phyloP scores from a whole-genome alignment of 2,797 vertebrate genomes.

The Emys orbicularis region DNA sequence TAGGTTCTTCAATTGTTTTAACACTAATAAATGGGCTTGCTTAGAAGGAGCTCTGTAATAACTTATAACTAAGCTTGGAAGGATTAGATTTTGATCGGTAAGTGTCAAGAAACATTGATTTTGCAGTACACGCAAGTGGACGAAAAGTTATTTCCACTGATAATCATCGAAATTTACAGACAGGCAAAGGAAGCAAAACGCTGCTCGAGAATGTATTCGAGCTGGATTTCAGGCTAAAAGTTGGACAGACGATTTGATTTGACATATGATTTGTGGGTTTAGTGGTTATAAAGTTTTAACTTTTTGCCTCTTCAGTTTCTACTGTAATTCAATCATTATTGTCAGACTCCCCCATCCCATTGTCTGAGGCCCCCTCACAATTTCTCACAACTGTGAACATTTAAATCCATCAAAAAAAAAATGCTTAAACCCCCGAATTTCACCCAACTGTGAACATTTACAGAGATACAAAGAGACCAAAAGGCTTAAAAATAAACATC shows the following conservation, averaged over 20 bases:
- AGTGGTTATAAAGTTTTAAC: background rate
- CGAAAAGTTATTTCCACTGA: too few species aligned
- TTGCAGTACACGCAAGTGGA: too few species aligned
- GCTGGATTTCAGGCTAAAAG: background rate
- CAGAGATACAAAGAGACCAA: background rate
- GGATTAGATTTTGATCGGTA: too few species aligned
- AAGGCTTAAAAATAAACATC: background rate
- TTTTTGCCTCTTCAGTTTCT: background rate
- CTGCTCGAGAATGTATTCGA: background rate
- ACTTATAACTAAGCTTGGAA: too few species aligned
- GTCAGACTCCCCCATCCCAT: too few species aligned
- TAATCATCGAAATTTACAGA: background rate
- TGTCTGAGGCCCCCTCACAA: background rate
- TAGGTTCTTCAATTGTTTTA: too few species aligned
- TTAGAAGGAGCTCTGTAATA: too few species aligned
- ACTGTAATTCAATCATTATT: background rate
- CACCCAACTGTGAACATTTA: background rate
- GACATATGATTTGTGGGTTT: background rate
- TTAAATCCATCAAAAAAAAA: background rate
- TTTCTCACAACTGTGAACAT: background rate
- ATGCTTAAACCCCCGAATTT: background rate
- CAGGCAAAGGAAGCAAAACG: background rate
- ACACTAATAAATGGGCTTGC: too few species aligned
- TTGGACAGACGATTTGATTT: background rate
- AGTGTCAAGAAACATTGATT: too few species aligned